These are phyloP conservation scores for Cremastobaeus sp. DNA, from an alignment of 2,888 invertebrate species.

Conservation along the genomic window DNA sequence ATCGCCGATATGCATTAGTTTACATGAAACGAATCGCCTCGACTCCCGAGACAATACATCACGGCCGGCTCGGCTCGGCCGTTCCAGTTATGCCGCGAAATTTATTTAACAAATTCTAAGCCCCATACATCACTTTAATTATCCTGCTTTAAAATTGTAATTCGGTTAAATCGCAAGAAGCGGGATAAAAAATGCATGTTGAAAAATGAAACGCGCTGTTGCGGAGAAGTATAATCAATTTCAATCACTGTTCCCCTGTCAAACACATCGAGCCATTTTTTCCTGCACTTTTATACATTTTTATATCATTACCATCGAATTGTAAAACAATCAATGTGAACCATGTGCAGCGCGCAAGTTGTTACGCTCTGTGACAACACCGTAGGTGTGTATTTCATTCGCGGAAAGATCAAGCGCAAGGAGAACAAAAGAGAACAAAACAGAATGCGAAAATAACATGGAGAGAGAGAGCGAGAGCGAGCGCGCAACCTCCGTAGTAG, in stretches of 20 bases:
- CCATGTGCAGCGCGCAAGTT: conserved; percentile 40
- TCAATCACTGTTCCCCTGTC: too few relatives aligned
- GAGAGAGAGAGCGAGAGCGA: conserved; percentile 38
- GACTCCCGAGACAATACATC: too few relatives aligned
- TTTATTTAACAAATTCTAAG: too few relatives aligned
- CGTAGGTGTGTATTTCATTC: conserved; percentile 54
- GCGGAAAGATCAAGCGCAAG: conserved; percentile 49
- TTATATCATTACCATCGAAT: conserved; percentile 27
- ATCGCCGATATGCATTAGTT: conserved; percentile 32
- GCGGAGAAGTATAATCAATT: too few relatives aligned
- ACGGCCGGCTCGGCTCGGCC: too few relatives aligned
- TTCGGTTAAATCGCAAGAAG: too few relatives aligned
- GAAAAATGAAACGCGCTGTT: too few relatives aligned
- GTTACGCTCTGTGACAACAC: conserved; percentile 48
- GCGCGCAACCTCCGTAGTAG: conserved; percentile 70
- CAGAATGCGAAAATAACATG: conserved; percentile 49
- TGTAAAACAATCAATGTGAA: conserved; percentile 37
- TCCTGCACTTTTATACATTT: background rate
- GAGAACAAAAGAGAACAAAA: conserved; percentile 51
- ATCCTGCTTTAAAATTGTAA: too few relatives aligned
- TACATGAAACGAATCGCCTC: conserved; percentile 21
- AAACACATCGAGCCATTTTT: background rate
- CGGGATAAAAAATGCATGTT: too few relatives aligned
- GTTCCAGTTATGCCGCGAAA: too few relatives aligned
- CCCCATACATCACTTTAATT: too few relatives aligned